Evolutionary conservation across 2,113 vertebrate species (phyloP), one percentile per base, ranked within the genome.

Genomic region (Archocentrus centrarchus): DNA sequence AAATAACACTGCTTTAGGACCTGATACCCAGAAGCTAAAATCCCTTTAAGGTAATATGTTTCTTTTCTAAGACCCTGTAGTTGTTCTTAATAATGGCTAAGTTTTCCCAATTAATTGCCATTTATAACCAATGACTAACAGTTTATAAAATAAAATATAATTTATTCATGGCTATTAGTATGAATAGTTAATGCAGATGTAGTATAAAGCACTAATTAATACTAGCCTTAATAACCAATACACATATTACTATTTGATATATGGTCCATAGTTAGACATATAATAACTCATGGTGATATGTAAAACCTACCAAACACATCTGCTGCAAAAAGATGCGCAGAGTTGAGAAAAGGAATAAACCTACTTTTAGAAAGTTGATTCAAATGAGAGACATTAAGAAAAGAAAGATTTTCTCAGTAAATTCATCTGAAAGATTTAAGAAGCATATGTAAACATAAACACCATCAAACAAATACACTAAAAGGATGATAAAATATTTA

Each of bases 401-500:
- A 32, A 73, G 18, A 32, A 70, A 73, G 18, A 73, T 55, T 73
- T 73, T 73, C 47, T 73, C 68, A 35, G 27, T 35, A 35, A 27
- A 73, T 73, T 73, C 27, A 73, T 47, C 55, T 73, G 68, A 73
- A 73, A 73, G 47, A 73, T 55, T 73, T 18, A 55, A 55, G 68
- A 73, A 73, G 47, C 11, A n/a, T 73, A n/a, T 73, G 27, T 70
- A 73, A 73, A 73, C 47, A 73, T 73, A 73, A 55, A 73, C 47
- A 55, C 53, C 68, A 73, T 73, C 68, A 73, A 53, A 73, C 68
- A 73, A 73, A 73, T 73, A 73, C 68, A 55, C 68, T 55, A 73
- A 73, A 73, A 73, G 68, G 47, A n/a, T 73, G 47, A 73, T 73
- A 10, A 73, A 73, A 73, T 55, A 73, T 73, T 73, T 73, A 73